Percentiles rank a stretch among this genome's conserved stretches.
phyloP scores from a whole-genome alignment of 1,140 invertebrate genomes.

The Pachyrhynchus sulphureomaculatus region DNA sequence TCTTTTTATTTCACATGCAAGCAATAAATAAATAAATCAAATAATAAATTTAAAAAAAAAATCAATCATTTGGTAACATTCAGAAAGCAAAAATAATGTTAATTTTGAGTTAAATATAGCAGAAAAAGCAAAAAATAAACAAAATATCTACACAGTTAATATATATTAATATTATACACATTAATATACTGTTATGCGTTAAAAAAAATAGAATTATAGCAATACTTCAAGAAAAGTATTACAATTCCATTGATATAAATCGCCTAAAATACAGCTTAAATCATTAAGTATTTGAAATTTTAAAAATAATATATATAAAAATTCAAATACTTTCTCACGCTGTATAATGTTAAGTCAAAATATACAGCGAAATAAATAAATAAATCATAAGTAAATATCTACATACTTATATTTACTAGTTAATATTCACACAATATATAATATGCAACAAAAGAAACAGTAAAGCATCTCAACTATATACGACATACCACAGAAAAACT shows the following conservation, averaged over 20 bases:
- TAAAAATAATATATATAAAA: too few relatives aligned
- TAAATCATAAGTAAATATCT: not conserved
- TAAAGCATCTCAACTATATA: not conserved
- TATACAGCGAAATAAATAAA: not conserved
- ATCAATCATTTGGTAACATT: too few relatives aligned
- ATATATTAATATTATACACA: not conserved
- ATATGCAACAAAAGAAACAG: not conserved
- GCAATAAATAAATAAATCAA: not conserved
- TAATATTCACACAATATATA: not conserved
- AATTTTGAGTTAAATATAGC: not conserved
- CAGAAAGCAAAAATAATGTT: not conserved
- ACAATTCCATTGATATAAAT: too few relatives aligned
- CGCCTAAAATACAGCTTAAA: too few relatives aligned
- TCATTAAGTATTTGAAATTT: too few relatives aligned
- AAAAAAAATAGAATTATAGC: too few relatives aligned
- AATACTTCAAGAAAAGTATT: too few relatives aligned
- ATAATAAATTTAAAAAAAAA: not conserved
- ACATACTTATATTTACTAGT: slow-evolving; percentile 1
- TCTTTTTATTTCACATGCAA: slow-evolving; percentile 1
- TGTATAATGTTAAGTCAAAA: too few relatives aligned
- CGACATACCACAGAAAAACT: too few relatives aligned
- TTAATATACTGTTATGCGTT: not conserved
- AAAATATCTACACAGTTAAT: too few relatives aligned
- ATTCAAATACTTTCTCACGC: not conserved
- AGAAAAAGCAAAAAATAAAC: not conserved